Conservation (phyloP, 2,113 vertebrate species). For the Collichthys lucidus region DNA sequence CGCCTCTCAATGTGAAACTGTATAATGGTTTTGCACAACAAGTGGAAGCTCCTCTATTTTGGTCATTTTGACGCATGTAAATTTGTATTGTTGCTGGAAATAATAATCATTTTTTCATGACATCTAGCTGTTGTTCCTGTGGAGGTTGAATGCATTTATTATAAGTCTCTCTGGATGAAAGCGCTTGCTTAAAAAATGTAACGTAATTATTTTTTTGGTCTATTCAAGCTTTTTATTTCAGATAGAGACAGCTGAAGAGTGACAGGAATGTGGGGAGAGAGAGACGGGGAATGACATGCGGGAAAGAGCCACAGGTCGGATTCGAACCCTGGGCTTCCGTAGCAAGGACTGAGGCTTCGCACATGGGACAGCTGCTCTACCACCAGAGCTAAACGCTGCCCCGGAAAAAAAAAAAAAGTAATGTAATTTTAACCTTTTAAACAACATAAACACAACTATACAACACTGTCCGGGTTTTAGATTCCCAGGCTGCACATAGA, state of each 20-base stretch:
- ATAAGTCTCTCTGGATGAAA: background rate
- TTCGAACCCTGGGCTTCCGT: no score
- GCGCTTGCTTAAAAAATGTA: background rate
- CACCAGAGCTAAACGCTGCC: no score
- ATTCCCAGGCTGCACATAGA: background rate
- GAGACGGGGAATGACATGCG: no score
- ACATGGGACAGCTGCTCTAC: no score
- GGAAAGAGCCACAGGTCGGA: no score
- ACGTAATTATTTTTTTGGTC: no score
- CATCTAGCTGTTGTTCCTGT: conserved; percentile 8
- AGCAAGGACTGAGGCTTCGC: no score
- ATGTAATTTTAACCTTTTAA: background rate
- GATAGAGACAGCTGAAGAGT: no score
- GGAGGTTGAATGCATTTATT: background rate
- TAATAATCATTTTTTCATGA: background rate
- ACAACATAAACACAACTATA: background rate
- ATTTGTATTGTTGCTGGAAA: conserved; percentile 15
- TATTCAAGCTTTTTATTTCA: no score
- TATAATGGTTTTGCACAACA: conserved; percentile 75
- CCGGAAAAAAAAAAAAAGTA: background rate
- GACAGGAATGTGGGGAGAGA: no score
- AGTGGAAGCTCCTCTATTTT: conserved; percentile 54
- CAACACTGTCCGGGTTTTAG: background rate
- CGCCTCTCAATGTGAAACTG: conserved; percentile 65
- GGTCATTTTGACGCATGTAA: conserved; percentile 29